These are phyloP conservation scores for Epizoanthus rinbou DNA, from an alignment of 92 coral and sea anemone genomes.

Conservation along the genomic window DNA sequence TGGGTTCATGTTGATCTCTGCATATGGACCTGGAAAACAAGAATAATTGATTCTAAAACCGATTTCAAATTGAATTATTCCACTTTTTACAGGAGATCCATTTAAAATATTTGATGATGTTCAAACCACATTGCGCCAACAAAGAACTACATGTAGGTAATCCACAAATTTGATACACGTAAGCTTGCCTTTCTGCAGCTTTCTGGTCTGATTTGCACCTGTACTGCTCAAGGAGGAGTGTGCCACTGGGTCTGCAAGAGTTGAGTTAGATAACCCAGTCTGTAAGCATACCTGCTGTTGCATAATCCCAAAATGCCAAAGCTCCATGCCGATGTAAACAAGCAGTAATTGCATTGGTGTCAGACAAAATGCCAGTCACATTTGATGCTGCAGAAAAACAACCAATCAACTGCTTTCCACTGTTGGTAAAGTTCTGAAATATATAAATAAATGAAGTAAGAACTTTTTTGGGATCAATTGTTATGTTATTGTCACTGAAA, in stretches of 20 bases:
- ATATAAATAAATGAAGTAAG: neutral
- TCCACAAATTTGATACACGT: neutral
- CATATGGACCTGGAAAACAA: conserved; percentile 81
- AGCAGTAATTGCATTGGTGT: conserved; percentile 79
- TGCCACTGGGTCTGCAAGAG: neutral
- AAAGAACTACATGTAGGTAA: too few relatives aligned
- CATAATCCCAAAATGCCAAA: conserved; percentile 97
- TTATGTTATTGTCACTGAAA: too few relatives aligned
- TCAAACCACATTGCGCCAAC: too few relatives aligned
- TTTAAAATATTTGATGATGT: too few relatives aligned
- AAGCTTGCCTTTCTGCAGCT: neutral
- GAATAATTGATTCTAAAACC: neutral
- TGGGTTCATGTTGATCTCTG: conserved; percentile 95
- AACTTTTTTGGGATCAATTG: too few relatives aligned
- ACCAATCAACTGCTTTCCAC: conserved; percentile 79
- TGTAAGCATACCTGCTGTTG: conserved; percentile 84
- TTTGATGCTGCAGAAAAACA: conserved; percentile 98
- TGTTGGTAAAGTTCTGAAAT: conserved; percentile 43
- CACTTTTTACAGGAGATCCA: too few relatives aligned
- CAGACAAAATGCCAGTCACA: conserved; percentile 92
- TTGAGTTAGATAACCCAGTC: neutral
- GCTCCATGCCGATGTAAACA: conserved; percentile 88
- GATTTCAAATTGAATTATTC: too few relatives aligned
- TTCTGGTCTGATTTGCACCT: neutral
- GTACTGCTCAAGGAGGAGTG: neutral